Percentiles rank a stretch among this genome's conserved stretches.
Conservation (phyloP, 2,797 vertebrate species). For the Anableps anableps region DNA sequence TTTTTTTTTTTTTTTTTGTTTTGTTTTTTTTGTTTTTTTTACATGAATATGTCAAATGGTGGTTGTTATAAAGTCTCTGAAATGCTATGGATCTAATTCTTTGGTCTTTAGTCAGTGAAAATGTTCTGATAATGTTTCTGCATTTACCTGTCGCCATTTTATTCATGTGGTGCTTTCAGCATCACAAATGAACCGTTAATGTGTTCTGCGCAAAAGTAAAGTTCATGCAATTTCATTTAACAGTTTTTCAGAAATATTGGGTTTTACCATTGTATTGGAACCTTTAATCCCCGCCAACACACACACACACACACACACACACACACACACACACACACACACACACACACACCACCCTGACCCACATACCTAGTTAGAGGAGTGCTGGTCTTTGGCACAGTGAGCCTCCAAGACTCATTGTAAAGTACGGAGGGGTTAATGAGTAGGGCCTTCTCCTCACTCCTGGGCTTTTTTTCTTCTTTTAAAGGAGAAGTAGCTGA, state of each 20-base stretch:
- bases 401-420: constrained; percentile 89
- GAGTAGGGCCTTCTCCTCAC: constrained; percentile 88
- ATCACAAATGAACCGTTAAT: not conserved
- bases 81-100: not conserved
- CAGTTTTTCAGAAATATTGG: not conserved
- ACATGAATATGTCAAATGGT: not conserved
- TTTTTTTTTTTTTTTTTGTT: too few species aligned
- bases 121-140: not conserved
- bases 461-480: constrained; percentile 89
- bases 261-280: not conserved
- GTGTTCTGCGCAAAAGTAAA: not conserved
- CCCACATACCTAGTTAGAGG: constrained; percentile 83
- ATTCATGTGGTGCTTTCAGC: not conserved
- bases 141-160: not conserved
- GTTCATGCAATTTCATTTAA: not conserved
- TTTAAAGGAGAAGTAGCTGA: constrained; percentile 83
- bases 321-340: not conserved
- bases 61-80: not conserved
- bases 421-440: constrained; percentile 95
- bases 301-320: not conserved
- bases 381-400: constrained; percentile 92
- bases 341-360: constrained; percentile 22
- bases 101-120: not conserved
- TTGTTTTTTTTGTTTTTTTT: not conserved
- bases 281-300: not conserved